phyloP scores from a whole-genome alignment of 1,140 invertebrate species.

The Venturia canescens region DNA sequence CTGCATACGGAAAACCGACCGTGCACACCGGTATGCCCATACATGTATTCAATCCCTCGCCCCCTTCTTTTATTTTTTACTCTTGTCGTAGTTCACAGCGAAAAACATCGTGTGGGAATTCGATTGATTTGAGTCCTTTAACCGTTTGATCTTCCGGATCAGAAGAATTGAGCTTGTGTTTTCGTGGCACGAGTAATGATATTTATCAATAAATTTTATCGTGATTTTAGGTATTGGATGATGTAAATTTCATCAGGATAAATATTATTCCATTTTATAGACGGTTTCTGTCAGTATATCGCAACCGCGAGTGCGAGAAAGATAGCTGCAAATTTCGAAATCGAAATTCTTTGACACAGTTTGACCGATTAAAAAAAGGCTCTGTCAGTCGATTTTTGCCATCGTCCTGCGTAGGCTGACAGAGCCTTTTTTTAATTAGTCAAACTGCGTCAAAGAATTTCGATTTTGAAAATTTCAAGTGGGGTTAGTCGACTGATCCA shows the following conservation, averaged over 20 bases:
- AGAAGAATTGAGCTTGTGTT: slow-evolving; percentile 9
- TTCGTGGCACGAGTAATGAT: background rate
- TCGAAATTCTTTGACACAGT: no score
- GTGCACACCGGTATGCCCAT: background rate
- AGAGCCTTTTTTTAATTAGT: no score
- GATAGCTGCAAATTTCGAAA: no score
- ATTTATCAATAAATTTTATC: background rate
- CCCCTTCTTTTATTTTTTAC: background rate
- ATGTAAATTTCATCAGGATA: background rate
- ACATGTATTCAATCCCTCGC: background rate
- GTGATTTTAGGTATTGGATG: background rate
- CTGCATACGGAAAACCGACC: slow-evolving; percentile 11
- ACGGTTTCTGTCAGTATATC: no score
- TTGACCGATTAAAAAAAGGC: no score
- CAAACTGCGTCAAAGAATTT: no score
- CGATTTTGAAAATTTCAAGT: no score
- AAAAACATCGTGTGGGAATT: slow-evolving; percentile 39
- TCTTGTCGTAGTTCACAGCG: background rate
- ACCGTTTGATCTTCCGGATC: background rate
- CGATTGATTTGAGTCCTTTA: slow-evolving; percentile 18
- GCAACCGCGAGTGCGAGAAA: no score
- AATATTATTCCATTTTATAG: no score
- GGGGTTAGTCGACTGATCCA: no score
- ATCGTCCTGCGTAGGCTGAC: no score
- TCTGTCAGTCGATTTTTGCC: no score